Evolutionary conservation across 1,140 invertebrate genomes (phyloP).

Genomic region (Limonius californicus): DNA sequence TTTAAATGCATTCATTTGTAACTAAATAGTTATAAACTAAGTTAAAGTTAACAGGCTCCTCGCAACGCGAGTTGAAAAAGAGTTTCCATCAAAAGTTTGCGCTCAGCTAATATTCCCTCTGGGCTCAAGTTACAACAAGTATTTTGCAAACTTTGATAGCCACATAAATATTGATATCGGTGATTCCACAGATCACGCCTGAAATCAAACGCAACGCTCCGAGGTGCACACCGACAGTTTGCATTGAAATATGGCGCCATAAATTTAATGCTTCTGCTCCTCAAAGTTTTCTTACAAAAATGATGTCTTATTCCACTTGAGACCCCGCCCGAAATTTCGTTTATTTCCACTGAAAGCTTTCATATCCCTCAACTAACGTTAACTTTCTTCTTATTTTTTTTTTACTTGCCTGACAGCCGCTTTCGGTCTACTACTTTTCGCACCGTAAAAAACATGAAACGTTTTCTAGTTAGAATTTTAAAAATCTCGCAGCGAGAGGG

Average conservation of each 20-base stretch:
- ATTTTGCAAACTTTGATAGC: constrained; percentile 15
- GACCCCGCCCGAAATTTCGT: background rate
- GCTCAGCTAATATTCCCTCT: constrained; percentile 12
- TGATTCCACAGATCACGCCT: constrained; percentile 11
- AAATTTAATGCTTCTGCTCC: constrained; percentile 10
- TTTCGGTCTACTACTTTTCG: no score
- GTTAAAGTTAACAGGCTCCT: background rate
- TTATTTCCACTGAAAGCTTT: background rate
- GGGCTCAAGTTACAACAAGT: constrained; percentile 7
- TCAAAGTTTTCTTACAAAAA: constrained; percentile 10
- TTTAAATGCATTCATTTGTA: background rate
- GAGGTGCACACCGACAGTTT: constrained; percentile 13
- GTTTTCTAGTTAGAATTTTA: no score
- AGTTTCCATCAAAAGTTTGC: background rate
- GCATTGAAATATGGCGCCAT: constrained; percentile 7
- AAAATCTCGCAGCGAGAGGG: no score
- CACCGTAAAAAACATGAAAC: no score
- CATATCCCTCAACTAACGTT: background rate
- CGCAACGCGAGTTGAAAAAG: background rate
- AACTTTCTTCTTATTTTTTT: no score
- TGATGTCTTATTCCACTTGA: constrained; percentile 12
- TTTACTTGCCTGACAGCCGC: no score
- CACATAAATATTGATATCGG: constrained; percentile 15
- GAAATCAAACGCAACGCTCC: constrained; percentile 13
- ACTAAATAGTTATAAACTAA: constrained; percentile 3